phyloP scores from a whole-genome alignment of 2,797 vertebrate genomes.

The Cetoscarus ocellatus region DNA sequence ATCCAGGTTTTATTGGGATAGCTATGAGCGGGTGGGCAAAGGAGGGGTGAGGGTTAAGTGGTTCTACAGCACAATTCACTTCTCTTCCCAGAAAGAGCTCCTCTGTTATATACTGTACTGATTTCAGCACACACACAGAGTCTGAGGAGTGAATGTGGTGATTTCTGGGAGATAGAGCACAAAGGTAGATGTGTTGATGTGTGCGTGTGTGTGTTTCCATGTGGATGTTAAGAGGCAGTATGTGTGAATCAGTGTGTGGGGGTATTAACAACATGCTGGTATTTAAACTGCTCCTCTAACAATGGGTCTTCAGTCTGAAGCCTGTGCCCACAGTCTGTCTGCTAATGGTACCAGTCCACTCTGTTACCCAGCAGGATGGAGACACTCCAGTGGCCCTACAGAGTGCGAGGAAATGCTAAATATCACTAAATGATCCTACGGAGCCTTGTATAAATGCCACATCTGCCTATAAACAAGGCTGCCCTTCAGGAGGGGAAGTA shows the following conservation, averaged over 20 bases:
- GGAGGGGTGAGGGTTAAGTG: conserved; percentile 64
- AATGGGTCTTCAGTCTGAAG: conserved; percentile 76
- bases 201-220: conserved; percentile 40
- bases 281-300: conserved; percentile 73
- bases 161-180: conserved; percentile 60
- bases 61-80: conserved; percentile 80
- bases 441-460: conserved; percentile 38
- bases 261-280: conserved; percentile 79
- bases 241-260: conserved; percentile 73
- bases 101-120: conserved; percentile 70
- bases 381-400: conserved; percentile 43
- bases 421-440: conserved; percentile 40
- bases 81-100: conserved; percentile 72
- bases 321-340: conserved; percentile 64
- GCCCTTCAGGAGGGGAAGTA: too few relatives aligned
- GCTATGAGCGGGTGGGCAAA: conserved; percentile 60
- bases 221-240: conserved; percentile 62
- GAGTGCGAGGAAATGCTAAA: conserved; percentile 57
- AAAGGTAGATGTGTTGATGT: conserved; percentile 68
- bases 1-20: conserved; percentile 85
- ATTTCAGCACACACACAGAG: conserved; percentile 22
- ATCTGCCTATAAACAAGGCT: conserved; percentile 32
- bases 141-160: conserved; percentile 63
- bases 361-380: conserved; percentile 64
- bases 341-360: conserved; percentile 66